Evolutionary conservation across 2,888 invertebrate species (phyloP).

Genomic region (Thera obeliscata): DNA sequence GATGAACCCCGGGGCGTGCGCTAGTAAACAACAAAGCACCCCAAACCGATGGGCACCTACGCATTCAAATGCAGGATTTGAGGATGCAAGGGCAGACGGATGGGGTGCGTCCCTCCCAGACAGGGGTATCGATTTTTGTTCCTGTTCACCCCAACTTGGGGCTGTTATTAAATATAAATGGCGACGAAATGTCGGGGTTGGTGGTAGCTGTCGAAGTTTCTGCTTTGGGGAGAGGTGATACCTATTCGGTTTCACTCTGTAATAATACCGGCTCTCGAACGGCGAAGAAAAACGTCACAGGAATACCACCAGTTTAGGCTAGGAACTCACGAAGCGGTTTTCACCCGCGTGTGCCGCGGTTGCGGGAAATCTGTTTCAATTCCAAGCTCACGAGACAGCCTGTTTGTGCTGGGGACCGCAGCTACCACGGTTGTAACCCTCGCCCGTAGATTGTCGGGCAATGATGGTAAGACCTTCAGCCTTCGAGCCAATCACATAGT

Average conservation of each 20-base stretch:
- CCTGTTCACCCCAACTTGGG: conserved; percentile 63
- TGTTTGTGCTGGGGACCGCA: too few relatives aligned
- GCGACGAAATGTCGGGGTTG: conserved; percentile 58
- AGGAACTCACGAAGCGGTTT: too few relatives aligned
- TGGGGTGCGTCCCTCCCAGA: conserved; percentile 71
- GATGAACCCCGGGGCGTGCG: conserved; percentile 5
- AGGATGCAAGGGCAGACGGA: conserved; percentile 35
- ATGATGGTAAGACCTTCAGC: too few relatives aligned
- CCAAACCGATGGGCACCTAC: conserved; percentile 27
- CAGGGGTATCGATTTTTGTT: conserved; percentile 74
- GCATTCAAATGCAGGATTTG: conserved; percentile 37
- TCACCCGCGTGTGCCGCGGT: too few relatives aligned
- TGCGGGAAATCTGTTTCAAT: too few relatives aligned
- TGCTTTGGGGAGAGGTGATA: background rate
- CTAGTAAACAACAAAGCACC: conserved; percentile 31
- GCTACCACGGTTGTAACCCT: too few relatives aligned
- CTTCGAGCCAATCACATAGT: too few relatives aligned
- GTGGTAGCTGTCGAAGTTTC: conserved; percentile 11
- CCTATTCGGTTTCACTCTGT: background rate
- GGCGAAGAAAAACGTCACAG: too few relatives aligned
- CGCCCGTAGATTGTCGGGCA: too few relatives aligned
- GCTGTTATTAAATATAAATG: conserved; percentile 78
- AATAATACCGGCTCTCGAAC: background rate
- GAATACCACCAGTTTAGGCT: too few relatives aligned
- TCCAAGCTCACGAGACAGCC: too few relatives aligned